phyloP scores from a whole-genome alignment of 1,140 invertebrate genomes.

The Andricus grossulariae region DNA sequence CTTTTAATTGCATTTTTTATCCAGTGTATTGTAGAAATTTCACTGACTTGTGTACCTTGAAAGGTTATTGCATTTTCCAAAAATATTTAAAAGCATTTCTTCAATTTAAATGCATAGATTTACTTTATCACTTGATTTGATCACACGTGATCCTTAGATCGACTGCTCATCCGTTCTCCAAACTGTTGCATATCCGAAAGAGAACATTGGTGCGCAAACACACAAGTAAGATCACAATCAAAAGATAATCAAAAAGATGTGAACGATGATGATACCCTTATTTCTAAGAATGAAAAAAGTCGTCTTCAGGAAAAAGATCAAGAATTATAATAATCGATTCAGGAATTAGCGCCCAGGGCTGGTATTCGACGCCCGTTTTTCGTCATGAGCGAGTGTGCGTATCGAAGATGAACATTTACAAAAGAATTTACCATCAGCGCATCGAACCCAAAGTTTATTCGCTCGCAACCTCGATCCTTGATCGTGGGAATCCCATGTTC shows the following conservation, averaged over 20 bases:
- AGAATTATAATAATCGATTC: conserved; percentile 10
- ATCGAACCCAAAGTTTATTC: background rate
- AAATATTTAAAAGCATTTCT: no score
- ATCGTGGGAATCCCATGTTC: conserved; percentile 51
- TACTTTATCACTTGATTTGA: no score
- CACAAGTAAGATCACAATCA: background rate
- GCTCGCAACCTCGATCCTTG: conserved; percentile 22
- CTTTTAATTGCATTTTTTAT: no score
- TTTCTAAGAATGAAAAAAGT: background rate
- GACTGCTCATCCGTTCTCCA: background rate
- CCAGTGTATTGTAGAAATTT: no score
- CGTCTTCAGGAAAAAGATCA: background rate
- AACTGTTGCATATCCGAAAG: background rate
- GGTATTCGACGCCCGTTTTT: background rate
- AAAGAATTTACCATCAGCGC: conserved; percentile 25
- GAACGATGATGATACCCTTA: background rate
- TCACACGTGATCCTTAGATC: background rate
- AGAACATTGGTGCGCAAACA: background rate
- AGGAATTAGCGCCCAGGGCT: conserved; percentile 9
- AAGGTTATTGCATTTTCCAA: no score
- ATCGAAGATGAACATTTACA: conserved; percentile 15
- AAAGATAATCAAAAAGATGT: background rate
- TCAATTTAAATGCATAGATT: no score
- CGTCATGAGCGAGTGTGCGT: background rate
- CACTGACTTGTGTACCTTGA: no score